Evolutionary conservation across 2,888 invertebrate genomes (phyloP), one percentile per base, ranked within the genome.

Genomic region (Dicycla oo): DNA sequence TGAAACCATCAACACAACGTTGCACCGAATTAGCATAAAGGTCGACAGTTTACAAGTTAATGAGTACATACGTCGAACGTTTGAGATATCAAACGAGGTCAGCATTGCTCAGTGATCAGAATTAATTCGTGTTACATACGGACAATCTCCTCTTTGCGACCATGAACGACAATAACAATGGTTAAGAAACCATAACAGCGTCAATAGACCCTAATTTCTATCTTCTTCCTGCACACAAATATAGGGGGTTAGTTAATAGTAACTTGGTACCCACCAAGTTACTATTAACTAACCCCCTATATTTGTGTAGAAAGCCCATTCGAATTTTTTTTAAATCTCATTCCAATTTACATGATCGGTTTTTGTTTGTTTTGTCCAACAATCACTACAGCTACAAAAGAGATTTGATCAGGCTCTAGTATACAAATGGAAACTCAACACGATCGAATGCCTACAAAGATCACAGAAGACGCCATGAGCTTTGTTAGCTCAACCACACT

Each of bases 31-130:
- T 84, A 78, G 67, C 85, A 85, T 84, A 81, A 86, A 87, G 89
- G 88, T 87, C 87, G 75, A 66, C 75, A 70, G 80, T 88, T 84
- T 76, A 83, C 84, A 88, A 86, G 85, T 80, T 84, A 88, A 89
- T 81, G 82, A 87, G 82, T 73, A 70, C 79, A 80, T 70, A 82
- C 83, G 80, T 78, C 77, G 72, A 74, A 74, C 78, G 78, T 80
- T 82, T 79, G 64, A 84, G 82, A 83, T 86, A 87, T 77, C 64
- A 81, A 85, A 87, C 83, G 85, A 88, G 88, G 89, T 80, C 89
- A 84, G 18, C 23, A 65, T 68, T 69, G 69, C 70, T 73, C 65
- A 69, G 70, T 69, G 86, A 83, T 87, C 81, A 61, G 82, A 79
- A 84, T 84, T 81, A 85, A 86, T 81, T 80, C 70, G 43, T 69